These are phyloP conservation scores for Phodopus roborovskii DNA, from an alignment of 2,113 vertebrate genomes.

Conservation along the genomic window DNA sequence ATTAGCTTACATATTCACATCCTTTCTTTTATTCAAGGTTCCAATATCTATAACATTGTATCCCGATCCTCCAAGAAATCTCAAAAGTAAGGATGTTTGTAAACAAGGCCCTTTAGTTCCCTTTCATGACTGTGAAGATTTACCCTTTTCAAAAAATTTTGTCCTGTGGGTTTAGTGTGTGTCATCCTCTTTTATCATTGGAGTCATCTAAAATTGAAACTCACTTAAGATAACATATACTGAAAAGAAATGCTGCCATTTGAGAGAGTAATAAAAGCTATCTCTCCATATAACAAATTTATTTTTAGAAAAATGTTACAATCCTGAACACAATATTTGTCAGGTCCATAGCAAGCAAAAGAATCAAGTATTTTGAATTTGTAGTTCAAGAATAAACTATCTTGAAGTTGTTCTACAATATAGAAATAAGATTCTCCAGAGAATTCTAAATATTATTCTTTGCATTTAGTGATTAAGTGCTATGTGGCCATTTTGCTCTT, in stretches of 20 bases:
- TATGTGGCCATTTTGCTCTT: slow-evolving; percentile 5
- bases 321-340: neutral
- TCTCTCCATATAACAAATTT: neutral
- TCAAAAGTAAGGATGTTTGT: neutral
- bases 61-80: neutral
- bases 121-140: neutral
- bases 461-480: neutral
- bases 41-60: neutral
- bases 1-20: neutral
- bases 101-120: neutral
- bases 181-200: neutral
- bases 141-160: neutral
- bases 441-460: neutral
- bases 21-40: neutral
- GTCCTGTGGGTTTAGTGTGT: neutral
- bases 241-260: neutral
- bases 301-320: neutral
- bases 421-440: neutral
- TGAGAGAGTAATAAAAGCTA: neutral
- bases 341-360: neutral
- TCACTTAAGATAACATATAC: neutral
- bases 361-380: neutral
- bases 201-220: neutral
- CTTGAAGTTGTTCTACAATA: neutral
- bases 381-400: neutral